These are phyloP conservation scores for Microdon myrmicae DNA, from an alignment of 2,888 invertebrate species.

Conservation along the genomic window DNA sequence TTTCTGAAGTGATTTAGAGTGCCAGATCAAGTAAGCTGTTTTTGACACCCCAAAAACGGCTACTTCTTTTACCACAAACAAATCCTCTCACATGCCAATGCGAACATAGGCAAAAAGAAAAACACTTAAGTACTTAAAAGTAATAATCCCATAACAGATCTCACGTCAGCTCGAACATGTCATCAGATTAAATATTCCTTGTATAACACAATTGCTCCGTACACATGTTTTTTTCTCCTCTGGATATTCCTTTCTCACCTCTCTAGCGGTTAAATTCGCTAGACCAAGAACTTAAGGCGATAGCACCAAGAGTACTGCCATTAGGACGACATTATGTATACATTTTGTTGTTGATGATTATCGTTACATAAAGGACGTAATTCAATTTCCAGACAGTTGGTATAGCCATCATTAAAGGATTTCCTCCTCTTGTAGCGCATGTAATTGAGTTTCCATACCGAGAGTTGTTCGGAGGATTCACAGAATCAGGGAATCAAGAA, in stretches of 20 bases:
- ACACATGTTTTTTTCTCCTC: constrained; percentile 41
- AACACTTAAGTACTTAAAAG: constrained; percentile 25
- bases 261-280: constrained; percentile 27
- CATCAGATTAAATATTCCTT: constrained; percentile 40
- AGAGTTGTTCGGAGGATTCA: constrained; percentile 46
- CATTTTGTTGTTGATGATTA: constrained; percentile 50
- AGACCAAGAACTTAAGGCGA: constrained; percentile 37
- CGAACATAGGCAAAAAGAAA: too few species aligned
- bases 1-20: too few species aligned
- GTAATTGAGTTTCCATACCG: constrained; percentile 55
- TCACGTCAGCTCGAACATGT: constrained; percentile 22
- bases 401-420: constrained; percentile 68
- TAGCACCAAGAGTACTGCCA: constrained; percentile 39
- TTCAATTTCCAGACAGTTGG: constrained; percentile 68
- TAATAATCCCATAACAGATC: constrained; percentile 40
- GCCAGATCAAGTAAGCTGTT: too few species aligned
- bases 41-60: too few species aligned
- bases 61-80: too few species aligned
- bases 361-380: constrained; percentile 64
- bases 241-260: constrained; percentile 5
- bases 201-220: constrained; percentile 38
- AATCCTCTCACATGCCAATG: too few species aligned
- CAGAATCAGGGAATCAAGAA: constrained; percentile 50
- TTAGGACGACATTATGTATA: constrained; percentile 28
- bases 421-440: constrained; percentile 55